Percentiles rank a stretch among this genome's conserved stretches.
Conservation (phyloP, 1,140 invertebrate genomes). For the Bilobella aurantiaca region DNA sequence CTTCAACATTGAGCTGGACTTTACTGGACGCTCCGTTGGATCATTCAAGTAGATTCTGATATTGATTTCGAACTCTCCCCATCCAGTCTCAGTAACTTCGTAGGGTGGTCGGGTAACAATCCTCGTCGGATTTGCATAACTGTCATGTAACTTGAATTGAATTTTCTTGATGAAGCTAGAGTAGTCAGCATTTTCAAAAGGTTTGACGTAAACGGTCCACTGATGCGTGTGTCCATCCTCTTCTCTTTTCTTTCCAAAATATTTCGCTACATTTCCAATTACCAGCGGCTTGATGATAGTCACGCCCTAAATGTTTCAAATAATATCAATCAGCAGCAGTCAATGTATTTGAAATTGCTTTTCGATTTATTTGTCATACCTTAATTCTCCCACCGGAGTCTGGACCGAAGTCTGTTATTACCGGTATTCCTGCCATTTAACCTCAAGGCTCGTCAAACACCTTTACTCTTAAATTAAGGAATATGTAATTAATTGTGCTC, state of each 20-base stretch:
- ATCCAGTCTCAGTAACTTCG: conserved; percentile 95
- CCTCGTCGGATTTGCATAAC: conserved; percentile 71
- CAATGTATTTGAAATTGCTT: not conserved
- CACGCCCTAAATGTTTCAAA: conserved; percentile 54
- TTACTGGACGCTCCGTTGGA: conserved; percentile 86
- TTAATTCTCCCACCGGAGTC: conserved; percentile 70
- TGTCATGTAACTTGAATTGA: conserved; percentile 95
- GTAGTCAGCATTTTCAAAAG: conserved; percentile 88
- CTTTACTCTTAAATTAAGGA: no score
- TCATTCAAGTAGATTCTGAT: conserved; percentile 98
- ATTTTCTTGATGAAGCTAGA: conserved; percentile 91
- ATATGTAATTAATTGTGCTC: no score
- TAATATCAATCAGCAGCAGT: not conserved
- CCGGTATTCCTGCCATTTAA: conserved; percentile 35
- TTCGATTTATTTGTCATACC: conserved; percentile 47
- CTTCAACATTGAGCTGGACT: no score
- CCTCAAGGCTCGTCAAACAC: not conserved
- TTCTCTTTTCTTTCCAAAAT: conserved; percentile 95
- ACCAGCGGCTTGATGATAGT: conserved; percentile 91
- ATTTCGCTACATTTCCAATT: conserved; percentile 89
- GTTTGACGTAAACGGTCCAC: conserved; percentile 96
- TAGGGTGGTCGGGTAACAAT: conserved; percentile 90
- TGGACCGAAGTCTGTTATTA: conserved; percentile 63
- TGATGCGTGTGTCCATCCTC: conserved; percentile 98
- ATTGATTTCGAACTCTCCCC: conserved; percentile 99